A percentile compares a stretch with the other conserved stretches of the same genome.
phyloP scores from a whole-genome alignment of 1,140 invertebrate species.

The Battus philenor region DNA sequence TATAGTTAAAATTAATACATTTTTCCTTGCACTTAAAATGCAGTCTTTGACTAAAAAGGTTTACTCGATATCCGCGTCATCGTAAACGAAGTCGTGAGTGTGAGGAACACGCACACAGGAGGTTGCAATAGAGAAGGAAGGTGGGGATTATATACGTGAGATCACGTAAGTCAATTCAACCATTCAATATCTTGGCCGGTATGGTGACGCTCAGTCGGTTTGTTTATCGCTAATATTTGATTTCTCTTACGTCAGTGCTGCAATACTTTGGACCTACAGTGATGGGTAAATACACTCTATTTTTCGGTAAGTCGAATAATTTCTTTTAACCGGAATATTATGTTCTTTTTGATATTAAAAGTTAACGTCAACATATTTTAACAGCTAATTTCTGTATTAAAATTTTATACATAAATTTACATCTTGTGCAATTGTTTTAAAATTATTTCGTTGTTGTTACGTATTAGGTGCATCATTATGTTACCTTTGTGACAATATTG shows the following conservation, averaged over 20 bases:
- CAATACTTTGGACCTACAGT: not conserved
- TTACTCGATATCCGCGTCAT: not conserved
- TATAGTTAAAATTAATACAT: too few relatives aligned
- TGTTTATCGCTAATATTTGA: not conserved
- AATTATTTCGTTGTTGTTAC: too few relatives aligned
- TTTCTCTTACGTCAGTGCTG: too few relatives aligned
- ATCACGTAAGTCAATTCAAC: not conserved
- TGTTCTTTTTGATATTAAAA: too few relatives aligned
- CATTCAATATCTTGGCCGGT: not conserved
- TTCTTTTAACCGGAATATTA: too few relatives aligned
- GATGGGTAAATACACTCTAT: not conserved
- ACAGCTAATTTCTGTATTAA: too few relatives aligned
- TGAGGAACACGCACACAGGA: not conserved
- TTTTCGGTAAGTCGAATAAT: not conserved
- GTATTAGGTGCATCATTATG: too few relatives aligned
- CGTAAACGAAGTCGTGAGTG: not conserved
- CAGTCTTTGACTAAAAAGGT: not conserved
- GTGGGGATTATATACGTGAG: constrained; percentile 4
- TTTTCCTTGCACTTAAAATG: not conserved
- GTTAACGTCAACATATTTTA: too few relatives aligned
- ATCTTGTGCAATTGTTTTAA: too few relatives aligned
- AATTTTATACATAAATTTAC: too few relatives aligned
- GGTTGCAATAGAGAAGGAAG: not conserved
- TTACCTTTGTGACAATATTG: too few relatives aligned
- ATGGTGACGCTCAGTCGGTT: not conserved